Percentiles rank a stretch among this genome's conserved stretches.
phyloP scores from a whole-genome alignment of 2,797 vertebrate genomes.

The Lacerta viridis region DNA sequence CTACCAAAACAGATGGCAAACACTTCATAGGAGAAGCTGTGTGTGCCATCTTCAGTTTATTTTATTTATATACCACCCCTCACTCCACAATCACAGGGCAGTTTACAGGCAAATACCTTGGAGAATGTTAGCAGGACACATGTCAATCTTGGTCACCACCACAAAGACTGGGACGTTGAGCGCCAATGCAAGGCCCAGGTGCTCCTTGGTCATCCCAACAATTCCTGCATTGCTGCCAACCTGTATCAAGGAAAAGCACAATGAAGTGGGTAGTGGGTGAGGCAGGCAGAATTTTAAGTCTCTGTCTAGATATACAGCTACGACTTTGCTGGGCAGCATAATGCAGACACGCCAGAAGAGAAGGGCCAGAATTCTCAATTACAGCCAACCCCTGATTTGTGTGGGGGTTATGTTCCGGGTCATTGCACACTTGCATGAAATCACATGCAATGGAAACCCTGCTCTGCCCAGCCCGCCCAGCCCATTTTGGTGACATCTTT shows the following conservation, averaged over 20 bases:
- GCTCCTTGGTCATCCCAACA: slow-evolving; percentile 98
- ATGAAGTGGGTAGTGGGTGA: background rate
- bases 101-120: slow-evolving; percentile 84
- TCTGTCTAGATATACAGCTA: background rate
- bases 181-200: slow-evolving; percentile 93
- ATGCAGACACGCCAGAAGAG: background rate
- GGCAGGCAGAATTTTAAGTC: background rate
- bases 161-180: slow-evolving; percentile 97
- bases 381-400: background rate
- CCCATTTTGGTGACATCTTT: too few relatives aligned
- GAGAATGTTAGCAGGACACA: slow-evolving; percentile 97
- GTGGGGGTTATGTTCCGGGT: too few relatives aligned
- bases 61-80: too few relatives aligned
- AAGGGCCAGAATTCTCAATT: background rate
- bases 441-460: too few relatives aligned
- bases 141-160: slow-evolving; percentile 98
- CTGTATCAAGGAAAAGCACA: slow-evolving; percentile 77
- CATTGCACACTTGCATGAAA: too few relatives aligned
- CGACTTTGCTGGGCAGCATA: background rate
- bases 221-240: slow-evolving; percentile 98
- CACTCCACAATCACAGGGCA: too few relatives aligned
- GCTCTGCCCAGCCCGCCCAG: too few relatives aligned
- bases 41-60: slow-evolving; percentile 55
- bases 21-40: background rate
- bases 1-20: slow-evolving; percentile 19